phyloP scores from a whole-genome alignment of 2,888 invertebrate species.

The Ischnus inquisitorius region DNA sequence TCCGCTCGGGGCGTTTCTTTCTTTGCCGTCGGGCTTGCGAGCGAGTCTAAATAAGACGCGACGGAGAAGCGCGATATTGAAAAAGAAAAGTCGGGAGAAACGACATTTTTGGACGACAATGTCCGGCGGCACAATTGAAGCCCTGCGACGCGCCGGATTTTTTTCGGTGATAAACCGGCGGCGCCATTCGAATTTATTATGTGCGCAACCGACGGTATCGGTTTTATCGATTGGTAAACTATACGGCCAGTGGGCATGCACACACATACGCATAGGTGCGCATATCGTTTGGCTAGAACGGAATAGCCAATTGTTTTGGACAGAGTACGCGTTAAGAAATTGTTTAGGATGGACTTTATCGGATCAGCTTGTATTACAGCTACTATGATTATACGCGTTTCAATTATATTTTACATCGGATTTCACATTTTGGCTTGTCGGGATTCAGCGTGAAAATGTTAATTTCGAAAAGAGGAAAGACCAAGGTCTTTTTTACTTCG shows the following conservation, averaged over 20 bases:
- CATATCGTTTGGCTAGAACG: no score
- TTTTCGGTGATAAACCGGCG: slow-evolving; percentile 23
- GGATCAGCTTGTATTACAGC: no score
- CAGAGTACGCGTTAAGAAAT: no score
- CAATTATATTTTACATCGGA: no score
- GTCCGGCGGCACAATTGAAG: neutral
- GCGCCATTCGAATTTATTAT: neutral
- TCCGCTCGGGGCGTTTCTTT: neutral
- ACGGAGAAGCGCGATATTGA: neutral
- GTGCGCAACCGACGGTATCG: slow-evolving; percentile 31
- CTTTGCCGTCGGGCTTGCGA: neutral
- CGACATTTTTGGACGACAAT: neutral
- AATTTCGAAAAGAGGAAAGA: no score
- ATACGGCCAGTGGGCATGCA: neutral
- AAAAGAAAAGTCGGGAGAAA: slow-evolving; percentile 20
- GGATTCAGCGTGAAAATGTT: no score
- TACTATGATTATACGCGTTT: no score
- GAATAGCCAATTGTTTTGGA: no score
- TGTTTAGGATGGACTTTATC: no score
- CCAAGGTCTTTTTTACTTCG: no score
- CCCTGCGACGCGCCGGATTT: slow-evolving; percentile 15
- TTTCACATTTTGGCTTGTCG: no score
- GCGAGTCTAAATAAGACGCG: slow-evolving; percentile 21
- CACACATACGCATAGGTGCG: no score
- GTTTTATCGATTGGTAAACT: slow-evolving; percentile 54